phyloP scores from a whole-genome alignment of 2,888 invertebrate genomes.

The Theretra japonica region DNA sequence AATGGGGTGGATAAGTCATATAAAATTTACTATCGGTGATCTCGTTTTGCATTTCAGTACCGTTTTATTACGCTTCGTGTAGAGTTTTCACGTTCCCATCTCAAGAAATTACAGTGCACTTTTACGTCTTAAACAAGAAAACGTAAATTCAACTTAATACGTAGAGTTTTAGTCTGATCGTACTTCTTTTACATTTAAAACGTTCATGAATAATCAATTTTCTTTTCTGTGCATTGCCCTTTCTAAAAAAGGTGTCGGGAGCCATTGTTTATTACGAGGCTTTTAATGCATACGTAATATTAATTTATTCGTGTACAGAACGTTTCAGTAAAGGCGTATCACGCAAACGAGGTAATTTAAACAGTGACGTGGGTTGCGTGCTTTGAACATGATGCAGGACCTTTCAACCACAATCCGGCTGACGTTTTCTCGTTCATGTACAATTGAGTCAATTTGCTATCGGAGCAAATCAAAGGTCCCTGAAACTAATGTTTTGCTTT shows the following conservation, averaged over 20 bases:
- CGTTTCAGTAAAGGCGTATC: constrained; percentile 18
- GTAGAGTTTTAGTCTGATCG: constrained; percentile 36
- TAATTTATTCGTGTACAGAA: background rate
- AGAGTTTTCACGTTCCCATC: too few relatives aligned
- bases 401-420: constrained; percentile 24
- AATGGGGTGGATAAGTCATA: too few relatives aligned
- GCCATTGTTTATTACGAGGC: constrained; percentile 47
- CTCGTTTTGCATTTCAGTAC: too few relatives aligned
- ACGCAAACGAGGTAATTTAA: constrained; percentile 28
- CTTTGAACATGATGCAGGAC: constrained; percentile 19
- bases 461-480: constrained; percentile 29
- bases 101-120: background rate
- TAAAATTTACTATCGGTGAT: too few relatives aligned
- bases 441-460: constrained; percentile 40
- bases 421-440: constrained; percentile 26
- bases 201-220: constrained; percentile 59
- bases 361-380: constrained; percentile 31
- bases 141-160: constrained; percentile 40
- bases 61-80: too few relatives aligned
- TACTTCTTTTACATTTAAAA: constrained; percentile 52
- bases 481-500: constrained; percentile 37
- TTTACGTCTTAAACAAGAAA: constrained; percentile 34
- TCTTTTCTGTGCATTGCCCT: constrained; percentile 45
- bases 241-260: constrained; percentile 48
- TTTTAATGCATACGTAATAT: constrained; percentile 46